These are phyloP conservation scores for Gorilla gorilla DNA, from an alignment of 2,113 vertebrate genomes.

Conservation along the genomic window DNA sequence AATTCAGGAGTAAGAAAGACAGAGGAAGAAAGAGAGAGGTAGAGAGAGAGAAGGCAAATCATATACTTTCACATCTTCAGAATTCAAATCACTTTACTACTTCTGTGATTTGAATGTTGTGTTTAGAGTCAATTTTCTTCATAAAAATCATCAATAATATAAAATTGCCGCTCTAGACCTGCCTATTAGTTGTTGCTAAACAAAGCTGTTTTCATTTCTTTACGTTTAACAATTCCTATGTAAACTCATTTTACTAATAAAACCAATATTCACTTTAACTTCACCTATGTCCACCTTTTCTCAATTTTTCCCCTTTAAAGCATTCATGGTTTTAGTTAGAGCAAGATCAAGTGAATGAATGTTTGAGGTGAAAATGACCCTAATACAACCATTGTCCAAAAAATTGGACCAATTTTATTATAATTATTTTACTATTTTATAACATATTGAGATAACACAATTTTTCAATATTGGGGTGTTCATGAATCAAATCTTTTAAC, in stretches of 20 bases:
- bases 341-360: constrained; percentile 28
- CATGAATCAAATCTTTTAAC: background rate
- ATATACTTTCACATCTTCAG: background rate
- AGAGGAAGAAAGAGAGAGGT: background rate
- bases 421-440: background rate
- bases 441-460: background rate
- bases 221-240: background rate
- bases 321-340: background rate
- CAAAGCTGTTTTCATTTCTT: background rate
- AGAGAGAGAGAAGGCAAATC: background rate
- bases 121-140: background rate
- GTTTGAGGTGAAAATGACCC: background rate
- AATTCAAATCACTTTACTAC: background rate
- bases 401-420: background rate
- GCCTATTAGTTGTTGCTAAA: background rate
- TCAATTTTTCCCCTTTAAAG: constrained; percentile 23
- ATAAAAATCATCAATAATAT: background rate
- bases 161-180: background rate
- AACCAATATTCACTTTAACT: background rate
- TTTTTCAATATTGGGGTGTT: background rate
- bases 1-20: background rate
- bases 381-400: background rate
- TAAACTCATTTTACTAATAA: background rate
- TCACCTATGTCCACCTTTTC: background rate
- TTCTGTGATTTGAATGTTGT: background rate